A percentile compares a stretch with the other conserved stretches of the same genome.
These are phyloP conservation scores for Menura novaehollandiae DNA, from an alignment of 2,113 vertebrate genomes.

Conservation along the genomic window DNA sequence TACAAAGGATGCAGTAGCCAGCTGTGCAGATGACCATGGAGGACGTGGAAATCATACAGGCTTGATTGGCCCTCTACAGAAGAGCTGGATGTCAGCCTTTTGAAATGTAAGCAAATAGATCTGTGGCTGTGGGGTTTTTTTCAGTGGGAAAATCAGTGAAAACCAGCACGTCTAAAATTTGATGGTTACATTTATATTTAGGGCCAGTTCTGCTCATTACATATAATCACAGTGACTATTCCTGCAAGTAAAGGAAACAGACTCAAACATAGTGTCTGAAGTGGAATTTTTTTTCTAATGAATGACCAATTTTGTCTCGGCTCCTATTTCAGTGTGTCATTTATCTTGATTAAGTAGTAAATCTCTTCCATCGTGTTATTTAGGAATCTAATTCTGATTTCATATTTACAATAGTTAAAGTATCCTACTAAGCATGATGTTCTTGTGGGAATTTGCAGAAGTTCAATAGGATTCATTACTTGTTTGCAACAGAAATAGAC, in stretches of 20 bases:
- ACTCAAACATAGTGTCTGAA: slow-evolving; percentile 18
- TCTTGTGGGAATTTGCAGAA: slow-evolving; percentile 47
- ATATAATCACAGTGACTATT: slow-evolving; percentile 1
- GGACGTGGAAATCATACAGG: neutral
- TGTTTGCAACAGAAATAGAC: slow-evolving; percentile 51
- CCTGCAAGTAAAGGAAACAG: slow-evolving; percentile 9
- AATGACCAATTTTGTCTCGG: slow-evolving; percentile 30
- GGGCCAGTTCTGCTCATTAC: neutral
- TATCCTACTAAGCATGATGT: slow-evolving; percentile 52
- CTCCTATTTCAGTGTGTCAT: slow-evolving; percentile 44
- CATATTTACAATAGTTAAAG: slow-evolving; percentile 40
- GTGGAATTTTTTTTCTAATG: slow-evolving; percentile 2
- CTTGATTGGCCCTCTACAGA: neutral
- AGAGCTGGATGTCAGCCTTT: neutral
- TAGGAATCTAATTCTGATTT: slow-evolving; percentile 44
- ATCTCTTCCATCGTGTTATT: slow-evolving; percentile 31
- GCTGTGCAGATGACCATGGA: neutral
- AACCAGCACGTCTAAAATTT: neutral
- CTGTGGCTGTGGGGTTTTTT: neutral
- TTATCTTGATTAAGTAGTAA: slow-evolving; percentile 52
- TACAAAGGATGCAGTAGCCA: neutral
- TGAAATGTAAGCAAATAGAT: neutral
- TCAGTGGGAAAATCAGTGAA: neutral
- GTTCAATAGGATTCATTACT: slow-evolving; percentile 55
- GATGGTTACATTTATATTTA: neutral